Evolutionary conservation across 2,888 invertebrate species (phyloP), one percentile per base, ranked within the genome.

Genomic region (Andrena camellia): DNA sequence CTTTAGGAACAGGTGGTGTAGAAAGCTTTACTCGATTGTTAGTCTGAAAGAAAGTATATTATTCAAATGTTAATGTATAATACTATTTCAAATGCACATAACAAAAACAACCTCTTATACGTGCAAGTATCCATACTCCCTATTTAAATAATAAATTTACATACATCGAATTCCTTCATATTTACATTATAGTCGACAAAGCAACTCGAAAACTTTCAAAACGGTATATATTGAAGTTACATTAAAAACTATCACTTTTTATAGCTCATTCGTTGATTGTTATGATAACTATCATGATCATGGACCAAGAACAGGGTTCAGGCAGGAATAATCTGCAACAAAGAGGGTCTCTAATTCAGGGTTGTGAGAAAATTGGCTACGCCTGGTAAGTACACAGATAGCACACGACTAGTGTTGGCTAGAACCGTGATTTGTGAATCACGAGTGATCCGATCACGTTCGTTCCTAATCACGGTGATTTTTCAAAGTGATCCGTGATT

Each of bases 1-100:
- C 66, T 33, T 59, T 75, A 13, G 81, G 81, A 54, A 20, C 13
- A 80, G 69, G 64, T 60, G 69, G 64, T 69, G 68, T 5, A 60
- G 17, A 63, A 54, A 42, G 2, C n/a, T 62, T 10, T 33, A 20
- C 6, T 78, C 57, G 31, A 33, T 35, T 20, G 31, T 63, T 29
- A 57, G 5, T 4, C 81, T 81, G 73, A 35, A 81, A 81, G 62
- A 35, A 13, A 70, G n/a, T 23, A 5, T 4, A n/a, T 57, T 29
- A 67, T 29, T 48, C 7, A 20, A 23, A 54, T n/a, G 13, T 35
- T 26, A 54, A 17, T 31, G 29, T 20, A 2, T 1, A n/a, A 2
- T n/a, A 10, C 29, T n/a, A 42, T 26, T 59, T 33, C 1, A 20
- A 42, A 31, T 17, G 1, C n/a, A 20, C 20, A 0, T 54, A 54